phyloP scores from a whole-genome alignment of 2,797 vertebrate species.

The Eurystomus glaucurus region DNA sequence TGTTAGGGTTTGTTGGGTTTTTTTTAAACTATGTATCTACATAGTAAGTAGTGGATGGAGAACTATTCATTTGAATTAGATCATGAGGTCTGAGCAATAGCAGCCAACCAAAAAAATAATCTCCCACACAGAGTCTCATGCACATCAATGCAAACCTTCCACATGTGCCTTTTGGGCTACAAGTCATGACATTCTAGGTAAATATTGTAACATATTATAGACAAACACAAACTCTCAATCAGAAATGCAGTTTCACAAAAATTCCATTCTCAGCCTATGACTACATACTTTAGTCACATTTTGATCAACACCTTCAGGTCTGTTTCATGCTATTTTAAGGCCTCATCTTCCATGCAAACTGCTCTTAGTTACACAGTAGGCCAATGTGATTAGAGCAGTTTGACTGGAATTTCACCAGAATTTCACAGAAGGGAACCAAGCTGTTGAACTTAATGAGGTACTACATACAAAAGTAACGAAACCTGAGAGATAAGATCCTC shows the following conservation, averaged over 20 bases:
- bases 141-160: background rate
- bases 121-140: fast-evolving
- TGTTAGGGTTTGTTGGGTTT: no score
- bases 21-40: background rate
- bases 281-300: fast-evolving
- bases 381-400: background rate
- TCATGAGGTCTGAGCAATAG: background rate
- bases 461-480: background rate
- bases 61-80: background rate
- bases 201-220: background rate
- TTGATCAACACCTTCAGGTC: background rate
- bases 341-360: background rate
- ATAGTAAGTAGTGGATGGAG: background rate
- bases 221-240: background rate
- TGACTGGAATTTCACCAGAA: background rate
- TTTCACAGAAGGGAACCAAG: background rate
- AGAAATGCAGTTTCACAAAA: background rate
- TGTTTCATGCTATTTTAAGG: background rate
- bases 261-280: background rate
- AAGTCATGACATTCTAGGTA: background rate
- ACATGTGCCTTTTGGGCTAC: background rate
- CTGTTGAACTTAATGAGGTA: background rate
- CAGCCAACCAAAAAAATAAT: background rate
- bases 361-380: background rate
- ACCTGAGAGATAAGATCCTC: background rate